These are phyloP conservation scores for Echinops telfairi DNA, from an alignment of 2,113 vertebrate genomes.

Conservation along the genomic window DNA sequence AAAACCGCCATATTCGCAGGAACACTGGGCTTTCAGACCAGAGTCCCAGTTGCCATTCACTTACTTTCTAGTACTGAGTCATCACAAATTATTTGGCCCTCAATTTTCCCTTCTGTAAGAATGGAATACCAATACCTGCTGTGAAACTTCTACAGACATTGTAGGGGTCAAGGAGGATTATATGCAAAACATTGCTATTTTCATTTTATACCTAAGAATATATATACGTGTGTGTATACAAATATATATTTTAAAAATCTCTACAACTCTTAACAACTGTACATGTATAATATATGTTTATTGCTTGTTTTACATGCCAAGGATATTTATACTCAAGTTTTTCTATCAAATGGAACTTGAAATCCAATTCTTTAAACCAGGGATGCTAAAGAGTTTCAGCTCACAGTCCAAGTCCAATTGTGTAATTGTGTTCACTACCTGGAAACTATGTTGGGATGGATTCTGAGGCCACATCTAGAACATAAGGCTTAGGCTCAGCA, in stretches of 20 bases:
- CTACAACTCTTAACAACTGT: neutral
- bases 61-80: neutral
- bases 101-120: neutral
- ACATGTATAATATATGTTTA: conserved; percentile 2
- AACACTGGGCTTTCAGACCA: neutral
- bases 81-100: neutral
- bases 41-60: neutral
- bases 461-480: neutral
- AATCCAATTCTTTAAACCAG: neutral
- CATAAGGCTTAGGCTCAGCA: neutral
- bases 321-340: neutral
- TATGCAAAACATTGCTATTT: neutral
- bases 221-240: neutral
- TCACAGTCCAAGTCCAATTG: neutral
- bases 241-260: too few species aligned
- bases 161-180: neutral
- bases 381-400: neutral
- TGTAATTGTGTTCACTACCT: neutral
- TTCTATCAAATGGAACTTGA: neutral
- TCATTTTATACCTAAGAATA: neutral
- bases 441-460: neutral
- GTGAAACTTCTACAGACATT: neutral
- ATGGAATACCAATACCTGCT: neutral
- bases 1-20: neutral
- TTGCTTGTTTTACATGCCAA: neutral